Conservation (phyloP, 2,797 vertebrate genomes). For the Hylomyscus alleni region DNA sequence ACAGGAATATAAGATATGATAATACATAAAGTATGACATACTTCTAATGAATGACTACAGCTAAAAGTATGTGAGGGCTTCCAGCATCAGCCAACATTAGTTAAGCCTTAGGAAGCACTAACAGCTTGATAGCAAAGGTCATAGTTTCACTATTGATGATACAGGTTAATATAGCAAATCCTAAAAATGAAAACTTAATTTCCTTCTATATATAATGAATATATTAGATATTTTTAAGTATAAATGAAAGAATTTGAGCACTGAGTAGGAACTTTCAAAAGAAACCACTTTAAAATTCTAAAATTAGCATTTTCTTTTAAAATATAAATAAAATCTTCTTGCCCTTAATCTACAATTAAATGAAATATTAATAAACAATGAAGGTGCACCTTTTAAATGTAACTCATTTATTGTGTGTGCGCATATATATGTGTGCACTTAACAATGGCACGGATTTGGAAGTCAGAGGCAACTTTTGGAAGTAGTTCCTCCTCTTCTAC, state of each 20-base stretch:
- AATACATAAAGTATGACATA: not conserved
- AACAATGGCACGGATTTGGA: not conserved
- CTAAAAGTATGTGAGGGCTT: slow-evolving; percentile 65
- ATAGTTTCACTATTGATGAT: slow-evolving; percentile 23
- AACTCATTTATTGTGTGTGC: not conserved
- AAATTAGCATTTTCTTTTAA: slow-evolving; percentile 23
- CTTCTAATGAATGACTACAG: not conserved
- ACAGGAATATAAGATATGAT: not conserved
- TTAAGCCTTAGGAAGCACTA: slow-evolving; percentile 31
- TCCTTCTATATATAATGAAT: not conserved
- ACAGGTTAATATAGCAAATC: slow-evolving; percentile 11
- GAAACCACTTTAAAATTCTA: slow-evolving; percentile 19
- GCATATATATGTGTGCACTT: not conserved
- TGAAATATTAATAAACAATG: not conserved
- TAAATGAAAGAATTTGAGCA: slow-evolving; percentile 42
- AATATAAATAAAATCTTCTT: not conserved
- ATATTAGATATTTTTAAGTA: slow-evolving; percentile 62
- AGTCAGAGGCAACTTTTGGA: not conserved
- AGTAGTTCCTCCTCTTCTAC: not conserved
- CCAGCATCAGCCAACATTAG: slow-evolving; percentile 44
- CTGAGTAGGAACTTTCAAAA: not conserved
- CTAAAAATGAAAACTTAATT: slow-evolving; percentile 48
- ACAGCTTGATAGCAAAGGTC: not conserved
- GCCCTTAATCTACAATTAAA: not conserved
- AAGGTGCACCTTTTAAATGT: not conserved